These are phyloP conservation scores for Alca torda DNA, from an alignment of 2,797 vertebrate species.

Conservation along the genomic window DNA sequence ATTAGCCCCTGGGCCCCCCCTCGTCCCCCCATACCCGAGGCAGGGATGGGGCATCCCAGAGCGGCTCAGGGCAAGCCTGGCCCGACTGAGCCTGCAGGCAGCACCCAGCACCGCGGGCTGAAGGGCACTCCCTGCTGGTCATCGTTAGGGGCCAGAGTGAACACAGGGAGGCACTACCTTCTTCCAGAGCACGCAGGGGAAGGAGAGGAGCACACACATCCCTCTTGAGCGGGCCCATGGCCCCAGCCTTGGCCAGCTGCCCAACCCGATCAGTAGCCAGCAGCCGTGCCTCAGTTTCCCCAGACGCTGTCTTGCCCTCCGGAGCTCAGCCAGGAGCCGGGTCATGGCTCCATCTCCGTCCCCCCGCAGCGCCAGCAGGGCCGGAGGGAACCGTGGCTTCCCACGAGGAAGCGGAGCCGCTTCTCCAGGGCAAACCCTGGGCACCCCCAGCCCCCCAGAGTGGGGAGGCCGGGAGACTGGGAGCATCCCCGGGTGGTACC, in stretches of 20 bases:
- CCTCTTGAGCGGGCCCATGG: background rate
- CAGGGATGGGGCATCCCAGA: background rate
- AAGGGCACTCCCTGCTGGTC: background rate
- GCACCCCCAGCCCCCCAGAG: background rate
- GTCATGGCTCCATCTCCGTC: background rate
- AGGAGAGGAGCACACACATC: background rate
- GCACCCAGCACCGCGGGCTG: background rate
- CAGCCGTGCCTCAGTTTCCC: background rate
- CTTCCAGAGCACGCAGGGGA: background rate
- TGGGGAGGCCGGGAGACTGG: background rate
- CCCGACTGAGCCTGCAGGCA: background rate
- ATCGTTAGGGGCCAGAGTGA: background rate
- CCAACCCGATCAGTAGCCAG: background rate
- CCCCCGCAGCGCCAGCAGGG: background rate
- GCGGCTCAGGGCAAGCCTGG: accelerated
- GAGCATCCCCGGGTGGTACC: background rate
- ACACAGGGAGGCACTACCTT: background rate
- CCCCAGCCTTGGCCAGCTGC: background rate
- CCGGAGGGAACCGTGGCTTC: background rate
- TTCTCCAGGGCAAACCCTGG: constrained; percentile 24
- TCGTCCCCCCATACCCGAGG: accelerated
- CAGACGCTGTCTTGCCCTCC: background rate
- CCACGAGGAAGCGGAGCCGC: constrained; percentile 7
- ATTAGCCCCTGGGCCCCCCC: background rate
- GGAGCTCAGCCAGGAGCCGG: background rate